Conservation (phyloP, 2,888 invertebrate genomes). For the Scotopteryx bipunctaria region DNA sequence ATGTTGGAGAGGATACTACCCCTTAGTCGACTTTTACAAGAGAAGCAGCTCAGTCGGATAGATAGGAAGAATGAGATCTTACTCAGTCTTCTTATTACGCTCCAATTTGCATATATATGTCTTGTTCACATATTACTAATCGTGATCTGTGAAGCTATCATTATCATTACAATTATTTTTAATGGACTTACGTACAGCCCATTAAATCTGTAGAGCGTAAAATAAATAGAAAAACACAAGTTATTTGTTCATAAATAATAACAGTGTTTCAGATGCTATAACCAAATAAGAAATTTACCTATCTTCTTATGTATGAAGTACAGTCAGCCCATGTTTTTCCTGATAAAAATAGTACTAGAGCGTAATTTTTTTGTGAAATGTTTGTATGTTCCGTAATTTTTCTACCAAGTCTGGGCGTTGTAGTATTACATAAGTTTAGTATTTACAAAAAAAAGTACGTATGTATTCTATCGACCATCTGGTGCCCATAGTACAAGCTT, state of each 20-base stretch:
- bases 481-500: too few relatives aligned
- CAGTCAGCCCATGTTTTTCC: slow-evolving; percentile 2
- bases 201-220: slow-evolving; percentile 50
- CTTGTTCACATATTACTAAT: slow-evolving; percentile 42
- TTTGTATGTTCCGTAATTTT: too few relatives aligned
- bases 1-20: too few relatives aligned
- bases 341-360: too few relatives aligned
- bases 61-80: not conserved
- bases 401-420: too few relatives aligned
- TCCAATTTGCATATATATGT: slow-evolving; percentile 42
- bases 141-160: slow-evolving; percentile 33
- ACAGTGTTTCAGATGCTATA: slow-evolving; percentile 3
- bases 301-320: slow-evolving; percentile 13
- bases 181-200: slow-evolving; percentile 38
- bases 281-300: slow-evolving; percentile 6
- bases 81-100: slow-evolving; percentile 16
- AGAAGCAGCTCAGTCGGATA: too few relatives aligned
- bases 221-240: slow-evolving; percentile 51
- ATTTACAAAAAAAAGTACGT: too few relatives aligned
- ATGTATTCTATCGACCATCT: too few relatives aligned
- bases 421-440: too few relatives aligned
- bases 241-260: slow-evolving; percentile 45
- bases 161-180: slow-evolving; percentile 42
- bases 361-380: too few relatives aligned
- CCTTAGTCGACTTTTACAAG: too few relatives aligned